Evolutionary conservation across 2,113 vertebrate species (phyloP), one percentile per base, ranked within the genome.

Genomic region (Dipodomys merriami): DNA sequence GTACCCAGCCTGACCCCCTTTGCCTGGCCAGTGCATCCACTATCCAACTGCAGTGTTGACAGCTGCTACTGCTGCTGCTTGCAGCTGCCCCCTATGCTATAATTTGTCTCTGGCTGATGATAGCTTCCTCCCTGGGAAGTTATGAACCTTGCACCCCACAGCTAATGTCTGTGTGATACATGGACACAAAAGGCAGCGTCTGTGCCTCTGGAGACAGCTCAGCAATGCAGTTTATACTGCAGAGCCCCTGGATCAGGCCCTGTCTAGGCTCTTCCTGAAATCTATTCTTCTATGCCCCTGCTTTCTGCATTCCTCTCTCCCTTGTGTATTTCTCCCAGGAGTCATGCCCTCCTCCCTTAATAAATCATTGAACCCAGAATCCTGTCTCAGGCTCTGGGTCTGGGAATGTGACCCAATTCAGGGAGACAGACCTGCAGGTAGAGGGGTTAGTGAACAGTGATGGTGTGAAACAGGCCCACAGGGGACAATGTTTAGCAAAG

Each of bases 361-460:
- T 46, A 29, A 53, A 22, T 22, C 0, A 2, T 12, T 19, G 65
- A 73, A 30, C 35, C 68, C 83, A 53, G 67, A 86, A 57, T 39
- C 23, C 18, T 62, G 13, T 20, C 60, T 93, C 93, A 77, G 60
- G n/a, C 39, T 86, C 65, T 67, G 72, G 35, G 73, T 62, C n/a
- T 65, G 39, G 65, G 16, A 86, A 20, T 33, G 27, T 5, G 9
- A 15, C 33, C 33, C 33, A 25, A 84, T 60, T 81, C 20, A 25
- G 49, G 65, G 44, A 86, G 77, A 49, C 22, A 81, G 57, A 22
- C 44, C 68, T 33, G 29, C 46, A 83, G 57, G 68, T 82, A 53
- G 7, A 80, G 19, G 44, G 25, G 44, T 35, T 13, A 30, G n/a
- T 9, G 25, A 68, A 35, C 3, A 19, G 39, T 25, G 53, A 39